These are phyloP conservation scores for Nematolebias whitei DNA, from an alignment of 2,113 vertebrate species.

Conservation along the genomic window DNA sequence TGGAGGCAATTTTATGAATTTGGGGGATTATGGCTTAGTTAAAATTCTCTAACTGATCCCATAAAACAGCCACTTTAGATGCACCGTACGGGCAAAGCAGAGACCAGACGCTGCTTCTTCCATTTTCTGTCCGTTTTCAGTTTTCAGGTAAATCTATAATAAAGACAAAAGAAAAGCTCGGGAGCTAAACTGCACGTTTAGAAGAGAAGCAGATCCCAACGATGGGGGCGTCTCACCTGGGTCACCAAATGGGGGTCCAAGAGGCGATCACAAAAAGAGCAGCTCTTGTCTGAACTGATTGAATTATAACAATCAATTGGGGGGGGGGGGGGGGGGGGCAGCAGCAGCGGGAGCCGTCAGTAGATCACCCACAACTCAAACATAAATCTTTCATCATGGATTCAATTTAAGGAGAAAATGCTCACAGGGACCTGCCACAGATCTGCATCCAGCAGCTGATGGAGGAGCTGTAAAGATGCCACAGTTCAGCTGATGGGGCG, in stretches of 20 bases:
- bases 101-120: conserved; percentile 15
- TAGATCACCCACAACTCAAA: conserved; percentile 44
- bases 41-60: conserved; percentile 62
- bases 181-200: conserved; percentile 40
- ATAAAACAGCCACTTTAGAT: conserved; percentile 68
- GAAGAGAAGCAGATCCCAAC: conserved; percentile 46
- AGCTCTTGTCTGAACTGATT: conserved; percentile 12
- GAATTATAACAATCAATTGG: conserved; percentile 57
- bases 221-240: conserved; percentile 25
- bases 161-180: conserved; percentile 60
- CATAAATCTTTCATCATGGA: conserved; percentile 59
- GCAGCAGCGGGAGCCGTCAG: conserved; percentile 24
- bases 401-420: conserved; percentile 69
- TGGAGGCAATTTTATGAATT: conserved; percentile 66
- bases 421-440: conserved; percentile 45
- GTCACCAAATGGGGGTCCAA: too few species aligned
- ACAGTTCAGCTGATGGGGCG: too few species aligned
- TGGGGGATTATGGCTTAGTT: conserved; percentile 64
- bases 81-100: conserved; percentile 25
- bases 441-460: conserved; percentile 69
- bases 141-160: conserved; percentile 62
- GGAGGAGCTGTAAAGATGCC: too few species aligned
- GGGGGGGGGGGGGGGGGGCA: conserved; percentile 29
- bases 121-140: conserved; percentile 50
- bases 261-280: conserved; percentile 34